Evolutionary conservation across 2,797 vertebrate genomes (phyloP).

Genomic region (Tenualosa thibaudeaui): DNA sequence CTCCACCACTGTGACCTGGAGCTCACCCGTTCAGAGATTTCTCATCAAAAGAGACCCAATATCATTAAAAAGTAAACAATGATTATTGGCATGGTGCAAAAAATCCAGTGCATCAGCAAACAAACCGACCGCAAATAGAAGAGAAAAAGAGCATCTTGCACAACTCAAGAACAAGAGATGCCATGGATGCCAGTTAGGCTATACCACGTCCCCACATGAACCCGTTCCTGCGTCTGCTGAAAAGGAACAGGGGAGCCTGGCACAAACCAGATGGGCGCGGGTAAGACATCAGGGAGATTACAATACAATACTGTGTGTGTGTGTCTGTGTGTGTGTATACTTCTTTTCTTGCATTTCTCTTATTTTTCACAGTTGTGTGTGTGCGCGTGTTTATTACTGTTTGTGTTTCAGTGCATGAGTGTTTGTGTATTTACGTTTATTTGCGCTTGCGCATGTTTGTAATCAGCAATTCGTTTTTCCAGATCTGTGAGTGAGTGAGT

Average conservation of each 20-base stretch:
- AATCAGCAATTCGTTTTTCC: no score
- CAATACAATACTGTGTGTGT: background rate
- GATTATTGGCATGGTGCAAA: background rate
- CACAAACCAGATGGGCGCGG: background rate
- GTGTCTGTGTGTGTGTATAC: background rate
- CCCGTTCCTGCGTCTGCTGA: background rate
- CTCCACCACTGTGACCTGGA: background rate
- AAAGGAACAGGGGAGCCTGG: background rate
- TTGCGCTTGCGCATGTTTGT: background rate
- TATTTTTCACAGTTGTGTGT: background rate
- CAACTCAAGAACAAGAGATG: background rate
- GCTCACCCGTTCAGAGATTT: background rate
- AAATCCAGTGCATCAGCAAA: background rate
- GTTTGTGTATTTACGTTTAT: background rate
- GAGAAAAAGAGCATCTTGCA: background rate
- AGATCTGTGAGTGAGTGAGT: background rate
- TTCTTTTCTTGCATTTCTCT: no score
- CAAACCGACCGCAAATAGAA: background rate
- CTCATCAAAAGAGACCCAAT: background rate
- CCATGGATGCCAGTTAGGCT: background rate
- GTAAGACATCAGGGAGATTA: background rate
- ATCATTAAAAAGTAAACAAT: background rate
- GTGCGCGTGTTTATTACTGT: background rate
- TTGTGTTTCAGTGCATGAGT: background rate
- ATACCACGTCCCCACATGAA: background rate